Conservation (phyloP, 2,888 invertebrate species). For the Autographa gamma region DNA sequence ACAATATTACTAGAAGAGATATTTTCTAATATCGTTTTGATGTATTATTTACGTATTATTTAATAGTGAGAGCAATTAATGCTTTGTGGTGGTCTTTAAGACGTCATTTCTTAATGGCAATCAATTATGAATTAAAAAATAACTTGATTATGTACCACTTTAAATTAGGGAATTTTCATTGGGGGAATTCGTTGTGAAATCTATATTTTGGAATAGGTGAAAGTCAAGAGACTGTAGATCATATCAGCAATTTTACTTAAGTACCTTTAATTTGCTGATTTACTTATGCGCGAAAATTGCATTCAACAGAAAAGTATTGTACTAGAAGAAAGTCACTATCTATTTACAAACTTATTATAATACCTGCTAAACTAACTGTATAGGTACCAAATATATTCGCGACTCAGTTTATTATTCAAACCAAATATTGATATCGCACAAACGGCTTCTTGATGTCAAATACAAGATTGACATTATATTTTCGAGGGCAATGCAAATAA, state of each 20-base stretch:
- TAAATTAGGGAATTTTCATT: not conserved
- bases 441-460: not conserved
- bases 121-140: not conserved
- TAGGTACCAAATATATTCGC: no score
- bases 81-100: not conserved
- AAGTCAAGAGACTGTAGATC: not conserved
- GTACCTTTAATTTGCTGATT: no score
- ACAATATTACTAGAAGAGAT: conserved; percentile 69
- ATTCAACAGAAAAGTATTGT: no score
- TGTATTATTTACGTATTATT: no score
- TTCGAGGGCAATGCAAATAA: not conserved
- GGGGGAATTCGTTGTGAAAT: not conserved
- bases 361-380: no score
- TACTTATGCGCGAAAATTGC: no score
- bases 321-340: no score
- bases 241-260: not conserved
- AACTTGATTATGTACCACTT: not conserved
- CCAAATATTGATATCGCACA: not conserved
- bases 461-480: not conserved
- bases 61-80: not conserved
- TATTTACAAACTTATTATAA: no score
- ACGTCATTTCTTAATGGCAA: not conserved
- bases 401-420: no score
- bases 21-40: conserved; percentile 9
- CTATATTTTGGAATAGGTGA: not conserved